Conservation (phyloP, 2,113 vertebrate genomes). For the Sterna hirundo region DNA sequence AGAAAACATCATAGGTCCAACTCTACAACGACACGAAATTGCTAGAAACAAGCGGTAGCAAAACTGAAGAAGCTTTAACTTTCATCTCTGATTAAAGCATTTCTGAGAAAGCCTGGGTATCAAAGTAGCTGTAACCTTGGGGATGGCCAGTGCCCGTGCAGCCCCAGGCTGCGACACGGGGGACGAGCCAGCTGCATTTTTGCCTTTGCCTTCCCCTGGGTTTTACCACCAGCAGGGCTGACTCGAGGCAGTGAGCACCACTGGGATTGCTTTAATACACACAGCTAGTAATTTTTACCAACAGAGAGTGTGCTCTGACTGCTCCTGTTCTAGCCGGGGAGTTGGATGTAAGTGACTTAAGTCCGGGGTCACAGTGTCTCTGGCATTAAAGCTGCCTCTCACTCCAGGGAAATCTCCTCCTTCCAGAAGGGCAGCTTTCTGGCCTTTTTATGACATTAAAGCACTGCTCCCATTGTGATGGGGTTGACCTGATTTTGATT, state of each 20-base stretch:
- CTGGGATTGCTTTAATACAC: background rate
- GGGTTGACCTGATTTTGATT: background rate
- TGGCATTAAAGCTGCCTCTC: background rate
- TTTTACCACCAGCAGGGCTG: background rate
- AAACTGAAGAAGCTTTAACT: background rate
- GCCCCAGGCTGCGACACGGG: rapidly evolving
- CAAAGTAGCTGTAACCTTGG: background rate
- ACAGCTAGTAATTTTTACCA: background rate
- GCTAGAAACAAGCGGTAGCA: background rate
- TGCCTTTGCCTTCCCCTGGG: background rate
- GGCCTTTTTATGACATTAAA: background rate
- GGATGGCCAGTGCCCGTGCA: rapidly evolving
- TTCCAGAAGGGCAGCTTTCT: background rate
- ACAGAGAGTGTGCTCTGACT: background rate
- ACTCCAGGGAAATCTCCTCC: background rate
- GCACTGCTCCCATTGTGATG: background rate
- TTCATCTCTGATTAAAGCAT: background rate
- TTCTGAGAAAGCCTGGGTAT: background rate
- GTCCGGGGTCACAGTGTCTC: background rate
- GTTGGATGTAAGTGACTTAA: background rate
- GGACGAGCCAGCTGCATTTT: background rate
- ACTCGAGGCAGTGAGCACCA: background rate
- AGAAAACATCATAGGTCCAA: background rate
- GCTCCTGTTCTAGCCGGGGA: background rate
- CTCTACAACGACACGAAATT: background rate